phyloP scores from a whole-genome alignment of 2,113 vertebrate species.

The Alectura lathami region DNA sequence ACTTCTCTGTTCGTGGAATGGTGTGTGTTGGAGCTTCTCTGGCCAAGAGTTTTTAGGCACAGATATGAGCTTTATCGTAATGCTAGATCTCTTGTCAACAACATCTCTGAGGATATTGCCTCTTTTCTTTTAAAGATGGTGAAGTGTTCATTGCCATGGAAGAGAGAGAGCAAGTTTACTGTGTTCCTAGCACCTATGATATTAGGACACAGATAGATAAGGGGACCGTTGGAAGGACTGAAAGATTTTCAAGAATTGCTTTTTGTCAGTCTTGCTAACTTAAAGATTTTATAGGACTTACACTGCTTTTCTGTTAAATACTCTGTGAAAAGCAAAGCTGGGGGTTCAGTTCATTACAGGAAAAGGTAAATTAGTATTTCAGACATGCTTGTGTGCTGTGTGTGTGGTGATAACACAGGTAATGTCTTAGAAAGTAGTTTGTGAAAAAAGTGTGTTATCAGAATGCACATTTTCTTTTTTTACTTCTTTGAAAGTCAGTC shows the following conservation, averaged over 20 bases:
- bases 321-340: background rate
- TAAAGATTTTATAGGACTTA: background rate
- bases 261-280: background rate
- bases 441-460: background rate
- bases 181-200: background rate
- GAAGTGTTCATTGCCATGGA: background rate
- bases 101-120: background rate
- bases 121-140: background rate
- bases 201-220: background rate
- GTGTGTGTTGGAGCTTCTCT: background rate
- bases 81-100: background rate
- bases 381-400: background rate
- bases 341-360: background rate
- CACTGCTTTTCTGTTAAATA: background rate
- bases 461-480: background rate
- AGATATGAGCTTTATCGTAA: background rate
- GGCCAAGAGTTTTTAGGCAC: background rate
- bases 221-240: background rate
- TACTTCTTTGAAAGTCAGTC: background rate
- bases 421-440: background rate
- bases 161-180: background rate
- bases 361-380: background rate
- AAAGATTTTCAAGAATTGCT: background rate
- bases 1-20: background rate
- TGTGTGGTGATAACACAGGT: background rate